phyloP scores from a whole-genome alignment of 2,797 vertebrate genomes.

The Phataginus tricuspis region DNA sequence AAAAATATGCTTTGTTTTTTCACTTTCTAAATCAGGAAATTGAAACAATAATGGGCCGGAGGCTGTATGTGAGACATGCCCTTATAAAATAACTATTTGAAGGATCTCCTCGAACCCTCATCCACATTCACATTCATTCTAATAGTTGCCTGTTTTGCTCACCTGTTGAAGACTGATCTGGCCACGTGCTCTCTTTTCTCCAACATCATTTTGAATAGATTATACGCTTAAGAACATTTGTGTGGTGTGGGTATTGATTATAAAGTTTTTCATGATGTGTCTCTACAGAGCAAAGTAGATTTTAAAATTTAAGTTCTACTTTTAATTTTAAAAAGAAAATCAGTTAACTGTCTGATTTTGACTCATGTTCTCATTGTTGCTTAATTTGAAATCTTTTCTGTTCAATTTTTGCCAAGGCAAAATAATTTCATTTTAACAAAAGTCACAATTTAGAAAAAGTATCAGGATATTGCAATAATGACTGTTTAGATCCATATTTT shows the following conservation, averaged over 20 bases:
- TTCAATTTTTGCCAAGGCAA: constrained; percentile 37
- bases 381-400: not conserved
- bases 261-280: not conserved
- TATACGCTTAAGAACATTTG: constrained; percentile 23
- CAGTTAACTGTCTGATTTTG: not conserved
- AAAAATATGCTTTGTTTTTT: not conserved
- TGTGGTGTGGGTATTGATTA: not conserved
- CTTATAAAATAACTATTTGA: not conserved
- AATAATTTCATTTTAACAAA: constrained; percentile 35
- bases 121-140: not conserved
- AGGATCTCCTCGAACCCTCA: not conserved
- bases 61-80: not conserved
- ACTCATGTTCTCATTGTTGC: not conserved
- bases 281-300: not conserved
- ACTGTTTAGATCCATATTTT: not conserved
- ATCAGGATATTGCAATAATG: not conserved
- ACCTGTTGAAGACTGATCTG: constrained; percentile 37
- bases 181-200: not conserved
- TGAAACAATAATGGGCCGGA: not conserved
- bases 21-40: constrained; percentile 15
- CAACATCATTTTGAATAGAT: constrained; percentile 34
- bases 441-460: not conserved
- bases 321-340: constrained; percentile 27
- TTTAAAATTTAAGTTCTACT: not conserved
- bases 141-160: not conserved